phyloP scores from a whole-genome alignment of 2,113 vertebrate species.

The Chaetodon trifascialis region DNA sequence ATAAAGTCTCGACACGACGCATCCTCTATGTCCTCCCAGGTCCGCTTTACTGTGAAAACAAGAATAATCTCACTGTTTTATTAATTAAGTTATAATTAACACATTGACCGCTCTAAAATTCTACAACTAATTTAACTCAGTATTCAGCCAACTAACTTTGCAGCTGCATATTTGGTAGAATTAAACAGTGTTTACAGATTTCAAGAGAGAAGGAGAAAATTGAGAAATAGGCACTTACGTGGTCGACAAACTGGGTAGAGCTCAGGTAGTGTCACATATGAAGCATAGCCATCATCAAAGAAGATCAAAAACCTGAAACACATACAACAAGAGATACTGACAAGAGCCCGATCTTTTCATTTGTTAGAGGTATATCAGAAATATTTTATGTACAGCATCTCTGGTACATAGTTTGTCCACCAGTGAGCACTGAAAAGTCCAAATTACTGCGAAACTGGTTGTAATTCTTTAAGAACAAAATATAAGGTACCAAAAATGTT shows the following conservation, averaged over 20 bases:
- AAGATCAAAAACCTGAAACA: constrained; percentile 94
- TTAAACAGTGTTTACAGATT: background rate
- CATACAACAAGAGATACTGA: background rate
- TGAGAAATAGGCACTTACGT: constrained; percentile 81
- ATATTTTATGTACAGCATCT: background rate
- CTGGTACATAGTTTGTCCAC: background rate
- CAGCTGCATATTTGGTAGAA: background rate
- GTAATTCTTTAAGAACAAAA: background rate
- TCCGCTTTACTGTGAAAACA: constrained; percentile 87
- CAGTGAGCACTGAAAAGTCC: background rate
- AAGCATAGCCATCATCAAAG: constrained; percentile 97
- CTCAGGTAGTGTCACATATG: constrained; percentile 93
- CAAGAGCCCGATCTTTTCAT: background rate
- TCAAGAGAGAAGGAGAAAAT: background rate
- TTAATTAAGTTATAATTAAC: background rate
- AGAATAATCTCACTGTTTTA: background rate
- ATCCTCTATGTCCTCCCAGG: constrained; percentile 98
- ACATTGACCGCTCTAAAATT: background rate
- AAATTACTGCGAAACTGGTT: background rate
- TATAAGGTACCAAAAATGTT: background rate
- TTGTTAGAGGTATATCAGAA: background rate
- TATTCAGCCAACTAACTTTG: background rate
- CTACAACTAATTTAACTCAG: background rate
- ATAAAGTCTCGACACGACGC: constrained; percentile 96
- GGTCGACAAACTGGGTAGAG: constrained; percentile 94